Evolutionary conservation across 2,888 invertebrate genomes (phyloP).

Genomic region (Listrodromus nycthemerus): DNA sequence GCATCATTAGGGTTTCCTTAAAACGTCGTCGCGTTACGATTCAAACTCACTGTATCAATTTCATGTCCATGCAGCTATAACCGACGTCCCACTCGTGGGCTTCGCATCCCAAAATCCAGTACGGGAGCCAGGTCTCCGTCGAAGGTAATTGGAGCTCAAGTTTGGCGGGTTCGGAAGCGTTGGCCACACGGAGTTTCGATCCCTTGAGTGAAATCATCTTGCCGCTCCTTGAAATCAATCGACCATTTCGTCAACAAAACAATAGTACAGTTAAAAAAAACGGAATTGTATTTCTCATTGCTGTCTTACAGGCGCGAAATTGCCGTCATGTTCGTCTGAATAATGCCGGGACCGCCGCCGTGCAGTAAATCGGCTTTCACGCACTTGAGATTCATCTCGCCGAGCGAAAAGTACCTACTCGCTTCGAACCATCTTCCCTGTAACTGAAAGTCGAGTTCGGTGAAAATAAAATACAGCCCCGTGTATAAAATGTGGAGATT

Average conservation of each 20-base stretch:
- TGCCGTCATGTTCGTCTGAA: not conserved
- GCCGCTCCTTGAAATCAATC: conserved; percentile 3
- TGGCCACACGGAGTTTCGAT: conserved; percentile 85
- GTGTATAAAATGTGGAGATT: not conserved
- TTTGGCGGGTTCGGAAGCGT: conserved; percentile 86
- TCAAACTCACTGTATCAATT: conserved; percentile 84
- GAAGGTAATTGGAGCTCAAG: conserved; percentile 88
- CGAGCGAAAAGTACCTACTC: not conserved
- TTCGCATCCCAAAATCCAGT: conserved; percentile 89
- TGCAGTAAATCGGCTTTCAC: not conserved
- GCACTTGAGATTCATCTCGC: not conserved
- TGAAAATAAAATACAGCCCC: not conserved
- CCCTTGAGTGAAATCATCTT: conserved; percentile 86
- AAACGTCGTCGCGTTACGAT: not conserved
- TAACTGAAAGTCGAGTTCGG: not conserved
- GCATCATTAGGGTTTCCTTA: not conserved
- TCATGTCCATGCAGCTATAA: conserved; percentile 87
- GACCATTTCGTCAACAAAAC: not conserved
- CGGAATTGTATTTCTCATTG: not conserved
- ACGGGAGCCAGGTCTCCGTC: conserved; percentile 85
- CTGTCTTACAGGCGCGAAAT: not conserved
- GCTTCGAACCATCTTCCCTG: conserved; percentile 1
- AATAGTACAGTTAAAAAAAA: not conserved
- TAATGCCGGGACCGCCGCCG: not conserved
- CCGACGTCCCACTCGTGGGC: conserved; percentile 87